A percentile compares a stretch with the other conserved stretches of the same genome.
Conservation (phyloP, 2,888 invertebrate genomes). For the Clanis bilineata region DNA sequence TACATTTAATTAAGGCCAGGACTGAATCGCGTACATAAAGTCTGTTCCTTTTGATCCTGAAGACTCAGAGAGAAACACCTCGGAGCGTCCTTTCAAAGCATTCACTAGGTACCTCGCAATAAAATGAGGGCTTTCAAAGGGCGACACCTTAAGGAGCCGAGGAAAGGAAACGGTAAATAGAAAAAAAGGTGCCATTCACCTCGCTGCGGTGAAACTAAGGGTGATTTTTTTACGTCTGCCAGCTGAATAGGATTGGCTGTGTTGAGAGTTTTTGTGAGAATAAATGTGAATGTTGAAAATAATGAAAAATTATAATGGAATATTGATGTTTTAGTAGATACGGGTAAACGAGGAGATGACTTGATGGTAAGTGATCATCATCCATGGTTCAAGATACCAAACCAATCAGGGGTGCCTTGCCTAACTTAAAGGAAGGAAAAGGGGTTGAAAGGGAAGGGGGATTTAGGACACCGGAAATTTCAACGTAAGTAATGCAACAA, state of each 20-base stretch:
- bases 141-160: slow-evolving; percentile 37
- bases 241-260: slow-evolving; percentile 18
- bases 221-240: slow-evolving; percentile 23
- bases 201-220: neutral
- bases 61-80: slow-evolving; percentile 1
- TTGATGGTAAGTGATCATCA: no score
- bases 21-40: neutral
- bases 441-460: no score
- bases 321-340: neutral
- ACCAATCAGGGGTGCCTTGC: no score
- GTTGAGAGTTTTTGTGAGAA: neutral
- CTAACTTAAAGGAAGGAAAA: no score
- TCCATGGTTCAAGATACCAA: no score
- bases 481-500: no score
- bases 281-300: neutral
- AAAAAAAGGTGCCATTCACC: slow-evolving; percentile 25
- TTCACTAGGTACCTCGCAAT: slow-evolving; percentile 39
- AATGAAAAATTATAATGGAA: no score
- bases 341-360: no score
- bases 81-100: slow-evolving; percentile 45
- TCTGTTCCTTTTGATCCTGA: slow-evolving; percentile 8
- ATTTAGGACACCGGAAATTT: no score
- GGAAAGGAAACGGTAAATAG: slow-evolving; percentile 43
- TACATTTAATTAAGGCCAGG: slow-evolving; percentile 8
- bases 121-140: slow-evolving; percentile 52